These are phyloP conservation scores for Palloptera scutellata DNA, from an alignment of 2,888 invertebrate genomes.

Conservation along the genomic window DNA sequence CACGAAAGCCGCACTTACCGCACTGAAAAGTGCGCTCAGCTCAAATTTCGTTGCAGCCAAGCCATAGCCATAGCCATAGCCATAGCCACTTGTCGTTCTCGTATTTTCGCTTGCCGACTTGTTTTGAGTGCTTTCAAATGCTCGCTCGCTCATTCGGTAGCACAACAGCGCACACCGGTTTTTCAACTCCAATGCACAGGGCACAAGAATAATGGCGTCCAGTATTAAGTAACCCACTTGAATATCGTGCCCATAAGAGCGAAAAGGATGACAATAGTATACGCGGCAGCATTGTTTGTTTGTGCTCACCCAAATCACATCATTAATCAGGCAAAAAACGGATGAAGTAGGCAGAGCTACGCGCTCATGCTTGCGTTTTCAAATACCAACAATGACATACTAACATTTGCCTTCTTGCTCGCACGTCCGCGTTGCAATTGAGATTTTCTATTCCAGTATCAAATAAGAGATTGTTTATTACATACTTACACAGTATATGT, in stretches of 20 bases:
- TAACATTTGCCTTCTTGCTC: slow-evolving; percentile 25
- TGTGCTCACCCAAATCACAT: slow-evolving; percentile 47
- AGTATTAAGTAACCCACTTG: slow-evolving; percentile 25
- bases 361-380: slow-evolving; percentile 55
- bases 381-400: slow-evolving; percentile 47
- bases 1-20: slow-evolving; percentile 61
- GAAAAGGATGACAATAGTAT: slow-evolving; percentile 30
- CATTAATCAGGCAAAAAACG: slow-evolving; percentile 43
- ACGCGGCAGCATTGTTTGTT: slow-evolving; percentile 26
- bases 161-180: slow-evolving; percentile 26
- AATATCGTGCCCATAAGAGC: slow-evolving; percentile 24
- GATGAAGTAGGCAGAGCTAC: slow-evolving; percentile 55
- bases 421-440: neutral
- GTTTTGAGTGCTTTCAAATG: slow-evolving; percentile 48
- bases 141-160: slow-evolving; percentile 43
- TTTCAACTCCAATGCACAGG: slow-evolving; percentile 22
- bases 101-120: slow-evolving; percentile 24
- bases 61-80: slow-evolving; percentile 1
- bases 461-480: neutral
- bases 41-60: slow-evolving; percentile 53
- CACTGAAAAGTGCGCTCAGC: slow-evolving; percentile 54
- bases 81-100: slow-evolving; percentile 34
- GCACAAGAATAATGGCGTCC: slow-evolving; percentile 56
- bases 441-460: slow-evolving; percentile 13
- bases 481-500: neutral